Evolutionary conservation across 37 sponge, comb jelly and placozoan species (phyloP), one percentile per base, ranked within the genome.

Genomic region (Dysidea cf. avara): DNA sequence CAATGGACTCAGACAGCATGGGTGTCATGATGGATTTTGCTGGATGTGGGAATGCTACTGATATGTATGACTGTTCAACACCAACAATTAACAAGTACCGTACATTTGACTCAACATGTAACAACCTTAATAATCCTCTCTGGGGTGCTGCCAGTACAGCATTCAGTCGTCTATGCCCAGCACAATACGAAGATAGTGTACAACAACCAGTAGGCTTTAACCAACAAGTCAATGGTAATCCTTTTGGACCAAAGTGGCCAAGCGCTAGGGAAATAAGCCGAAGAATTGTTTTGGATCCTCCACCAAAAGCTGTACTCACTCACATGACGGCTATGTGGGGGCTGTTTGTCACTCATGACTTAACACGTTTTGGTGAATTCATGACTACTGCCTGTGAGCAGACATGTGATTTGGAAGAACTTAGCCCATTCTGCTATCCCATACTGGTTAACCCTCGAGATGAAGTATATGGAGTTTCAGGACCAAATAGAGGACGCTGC

Each of bases 341-440:
- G 2, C 91, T 85, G 78, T 90, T 85, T 26, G 56, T 90, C n/a
- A 83, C 81, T 37, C 87, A 85, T 54, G 91, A 90, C n/a, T n/a
- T n/a, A n/a, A n/a, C n/a, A n/a, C n/a, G n/a, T n/a, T n/a, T n/a
- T n/a, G n/a, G n/a, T n/a, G n/a, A n/a, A n/a, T n/a, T n/a, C n/a
- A n/a, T n/a, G n/a, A n/a, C n/a, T n/a, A n/a, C n/a, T n/a, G n/a
- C n/a, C n/a, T n/a, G n/a, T n/a, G n/a, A n/a, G n/a, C n/a, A n/a
- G n/a, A n/a, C n/a, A n/a, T n/a, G n/a, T n/a, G n/a, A n/a, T n/a
- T n/a, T n/a, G n/a, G n/a, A n/a, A n/a, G n/a, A n/a, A n/a, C n/a
- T n/a, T n/a, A 90, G 95, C 62, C 31, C 71, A 22, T n/a, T n/a
- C n/a, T n/a, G n/a, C n/a, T n/a, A n/a, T n/a, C 95, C 95, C 0